Evolutionary conservation across 2,797 vertebrate genomes (phyloP), one percentile per base, ranked within the genome.

Genomic region (Myotis myotis): DNA sequence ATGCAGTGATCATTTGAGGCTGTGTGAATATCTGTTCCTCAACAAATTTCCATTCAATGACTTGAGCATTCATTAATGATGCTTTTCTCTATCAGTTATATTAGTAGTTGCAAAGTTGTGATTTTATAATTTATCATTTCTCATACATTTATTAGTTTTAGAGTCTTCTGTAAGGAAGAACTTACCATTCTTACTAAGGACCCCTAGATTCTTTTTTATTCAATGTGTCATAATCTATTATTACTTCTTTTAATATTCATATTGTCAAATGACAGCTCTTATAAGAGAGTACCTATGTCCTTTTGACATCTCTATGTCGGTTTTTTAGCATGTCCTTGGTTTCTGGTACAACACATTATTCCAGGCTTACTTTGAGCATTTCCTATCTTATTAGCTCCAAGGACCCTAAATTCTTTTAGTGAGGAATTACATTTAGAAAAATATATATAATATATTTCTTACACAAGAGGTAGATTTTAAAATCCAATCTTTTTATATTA

Each of bases 71-170:
- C 49, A 41, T 89, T 85, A 66, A 79, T 17, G 55, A 79, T 25
- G 15, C 11, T 49, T 89, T 71, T 41, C 70, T 68, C 33, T 62
- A 62, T 68, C 25, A n/a, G 0, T 36, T 70, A 83, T 64, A 62
- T n/a, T 36, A 25, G n/a, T 20, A 83, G 41, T 36, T 92, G 30
- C 15, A 70, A 78, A 79, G 41, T 20, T 28, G 13, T 84, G 64
- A 79, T 49, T 84, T 84, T 84, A 64, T 79, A 49, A 55, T 66
- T 92, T 64, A 47, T 92, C 13, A 55, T 79, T 85, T 85, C 66
- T 66, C 36, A 25, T 44, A 74, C 28, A 75, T 87, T 84, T 89
- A 28, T 79, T 79, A 72, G 36, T 72, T 92, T 92, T 57, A 47
- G 38, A 49, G 38, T 55, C 38, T 72, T 79, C 55, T 71, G 1